Percentiles rank a stretch among this genome's conserved stretches.
These are phyloP conservation scores for Chiropotes sagulatus DNA, from an alignment of 2,797 vertebrate genomes.

Conservation along the genomic window DNA sequence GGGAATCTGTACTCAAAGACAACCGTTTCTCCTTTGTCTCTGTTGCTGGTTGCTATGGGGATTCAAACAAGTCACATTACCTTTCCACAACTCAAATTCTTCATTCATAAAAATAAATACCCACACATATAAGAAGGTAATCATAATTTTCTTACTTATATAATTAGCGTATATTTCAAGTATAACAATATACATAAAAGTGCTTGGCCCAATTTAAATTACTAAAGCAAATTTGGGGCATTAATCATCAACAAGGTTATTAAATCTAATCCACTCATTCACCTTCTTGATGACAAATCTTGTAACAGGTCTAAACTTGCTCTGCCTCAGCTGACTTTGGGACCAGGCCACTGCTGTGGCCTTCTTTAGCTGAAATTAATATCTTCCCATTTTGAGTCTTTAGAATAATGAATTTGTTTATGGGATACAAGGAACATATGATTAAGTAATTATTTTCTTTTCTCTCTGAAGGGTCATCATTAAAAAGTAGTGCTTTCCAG, in stretches of 20 bases:
- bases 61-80: conserved; percentile 11
- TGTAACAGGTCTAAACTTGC: background rate
- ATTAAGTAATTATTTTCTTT: conserved; percentile 74
- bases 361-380: conserved; percentile 51
- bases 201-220: conserved; percentile 13
- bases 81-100: background rate
- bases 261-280: background rate
- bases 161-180: background rate
- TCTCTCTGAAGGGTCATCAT: conserved; percentile 65
- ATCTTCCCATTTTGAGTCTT: conserved; percentile 59
- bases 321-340: conserved; percentile 25
- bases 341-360: background rate
- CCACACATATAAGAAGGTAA: background rate
- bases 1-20: background rate
- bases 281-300: conserved; percentile 32
- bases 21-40: background rate
- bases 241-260: background rate
- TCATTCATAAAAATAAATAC: conserved; percentile 51
- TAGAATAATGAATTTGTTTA: conserved; percentile 64
- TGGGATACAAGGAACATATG: conserved; percentile 65
- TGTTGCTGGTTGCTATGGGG: background rate
- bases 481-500: conserved; percentile 52
- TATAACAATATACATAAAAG: background rate
- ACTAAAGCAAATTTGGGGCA: background rate
- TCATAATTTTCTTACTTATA: background rate